phyloP scores from a whole-genome alignment of 2,888 invertebrate genomes.

The Pachydiplax longipennis region DNA sequence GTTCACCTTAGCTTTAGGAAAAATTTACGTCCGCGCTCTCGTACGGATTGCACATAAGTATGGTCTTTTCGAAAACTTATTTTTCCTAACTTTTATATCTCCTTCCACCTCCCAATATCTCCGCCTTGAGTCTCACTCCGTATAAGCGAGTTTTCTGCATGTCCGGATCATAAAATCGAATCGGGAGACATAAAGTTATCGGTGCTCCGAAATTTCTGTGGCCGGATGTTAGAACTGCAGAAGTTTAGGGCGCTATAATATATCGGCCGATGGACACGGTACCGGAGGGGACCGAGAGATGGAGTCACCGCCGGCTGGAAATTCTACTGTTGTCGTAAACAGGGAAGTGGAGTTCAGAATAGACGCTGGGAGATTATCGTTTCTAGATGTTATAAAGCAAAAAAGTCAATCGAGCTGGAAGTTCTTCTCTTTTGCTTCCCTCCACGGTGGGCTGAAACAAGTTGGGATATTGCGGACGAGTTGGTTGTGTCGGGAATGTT shows the following conservation, averaged over 20 bases:
- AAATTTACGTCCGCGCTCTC: neutral
- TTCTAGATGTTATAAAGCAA: neutral
- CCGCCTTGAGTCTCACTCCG: neutral
- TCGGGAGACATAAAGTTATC: neutral
- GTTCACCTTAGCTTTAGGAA: neutral
- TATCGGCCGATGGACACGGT: neutral
- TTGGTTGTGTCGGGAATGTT: no score
- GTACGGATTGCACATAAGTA: neutral
- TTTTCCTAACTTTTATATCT: neutral
- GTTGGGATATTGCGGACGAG: neutral
- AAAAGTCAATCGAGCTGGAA: neutral
- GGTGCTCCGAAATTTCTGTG: neutral
- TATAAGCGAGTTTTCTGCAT: neutral
- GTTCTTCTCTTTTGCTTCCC: neutral
- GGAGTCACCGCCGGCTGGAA: neutral
- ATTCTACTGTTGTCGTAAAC: neutral
- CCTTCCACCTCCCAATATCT: neutral
- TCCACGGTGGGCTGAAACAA: neutral
- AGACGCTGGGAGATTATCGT: neutral
- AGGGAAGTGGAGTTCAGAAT: neutral
- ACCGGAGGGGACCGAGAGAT: neutral
- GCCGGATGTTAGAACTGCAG: neutral
- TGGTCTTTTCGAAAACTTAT: neutral
- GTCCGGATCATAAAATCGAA: neutral
- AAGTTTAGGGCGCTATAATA: neutral